Percentiles rank a stretch among this genome's conserved stretches.
These are phyloP conservation scores for Brachyistius frenatus DNA, from an alignment of 2,113 vertebrate species.

Conservation along the genomic window DNA sequence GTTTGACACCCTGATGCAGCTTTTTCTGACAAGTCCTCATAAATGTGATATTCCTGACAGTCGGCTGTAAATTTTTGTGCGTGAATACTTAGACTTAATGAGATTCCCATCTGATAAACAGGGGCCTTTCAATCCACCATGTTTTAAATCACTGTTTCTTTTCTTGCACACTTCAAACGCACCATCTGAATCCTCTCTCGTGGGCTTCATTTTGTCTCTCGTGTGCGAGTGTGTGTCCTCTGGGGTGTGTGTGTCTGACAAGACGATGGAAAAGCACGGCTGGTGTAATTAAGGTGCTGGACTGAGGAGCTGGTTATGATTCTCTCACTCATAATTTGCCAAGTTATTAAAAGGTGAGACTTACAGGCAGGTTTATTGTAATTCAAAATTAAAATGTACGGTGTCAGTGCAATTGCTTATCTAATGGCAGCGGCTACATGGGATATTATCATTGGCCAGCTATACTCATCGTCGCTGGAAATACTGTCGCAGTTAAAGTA, in stretches of 20 bases:
- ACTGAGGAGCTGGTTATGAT: slow-evolving; percentile 56
- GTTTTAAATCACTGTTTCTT: slow-evolving; percentile 32
- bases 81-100: slow-evolving; percentile 45
- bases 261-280: slow-evolving; percentile 47
- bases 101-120: slow-evolving; percentile 47
- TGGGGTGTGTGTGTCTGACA: slow-evolving; percentile 28
- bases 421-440: slow-evolving; percentile 27
- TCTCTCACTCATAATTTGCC: slow-evolving; percentile 59
- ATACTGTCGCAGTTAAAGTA: too few species aligned
- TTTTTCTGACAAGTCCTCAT: slow-evolving; percentile 22
- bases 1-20: slow-evolving; percentile 4
- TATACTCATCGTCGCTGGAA: not conserved
- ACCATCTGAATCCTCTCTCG: slow-evolving; percentile 16
- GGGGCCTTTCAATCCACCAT: not conserved
- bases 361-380: slow-evolving; percentile 53
- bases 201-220: slow-evolving; percentile 9
- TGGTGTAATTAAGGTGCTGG: slow-evolving; percentile 63
- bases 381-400: slow-evolving; percentile 62
- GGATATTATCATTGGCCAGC: slow-evolving; percentile 26
- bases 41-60: slow-evolving; percentile 20
- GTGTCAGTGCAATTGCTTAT: slow-evolving; percentile 47
- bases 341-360: slow-evolving; percentile 75
- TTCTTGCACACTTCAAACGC: slow-evolving; percentile 52
- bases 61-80: slow-evolving; percentile 14
- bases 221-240: slow-evolving; percentile 1